A percentile compares a stretch with the other conserved stretches of the same genome.
Evolutionary conservation across 2,797 vertebrate species (phyloP).

Genomic region (Hydrolagus colliei): DNA sequence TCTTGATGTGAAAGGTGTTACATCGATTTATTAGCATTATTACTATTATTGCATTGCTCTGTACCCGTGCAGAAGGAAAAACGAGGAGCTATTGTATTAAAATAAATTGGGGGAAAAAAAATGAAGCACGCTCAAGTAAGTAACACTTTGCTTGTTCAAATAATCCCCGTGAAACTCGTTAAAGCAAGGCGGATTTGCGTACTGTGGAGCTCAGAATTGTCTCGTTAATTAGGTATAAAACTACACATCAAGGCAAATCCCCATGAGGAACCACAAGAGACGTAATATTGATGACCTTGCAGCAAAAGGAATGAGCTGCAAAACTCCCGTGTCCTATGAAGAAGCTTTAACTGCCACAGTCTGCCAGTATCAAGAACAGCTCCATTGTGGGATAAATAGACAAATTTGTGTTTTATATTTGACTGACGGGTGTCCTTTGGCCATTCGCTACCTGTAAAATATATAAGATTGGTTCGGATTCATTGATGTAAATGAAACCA

Average conservation of each 20-base stretch:
- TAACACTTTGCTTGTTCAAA: not conserved
- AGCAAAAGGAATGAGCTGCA: not conserved
- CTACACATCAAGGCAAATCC: not conserved
- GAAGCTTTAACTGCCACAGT: not conserved
- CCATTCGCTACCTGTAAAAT: too few relatives aligned
- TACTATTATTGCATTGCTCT: too few relatives aligned
- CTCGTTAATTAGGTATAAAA: not conserved
- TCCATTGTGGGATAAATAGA: too few relatives aligned
- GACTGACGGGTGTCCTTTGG: too few relatives aligned
- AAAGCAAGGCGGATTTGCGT: not conserved
- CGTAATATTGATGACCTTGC: not conserved
- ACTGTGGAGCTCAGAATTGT: not conserved
- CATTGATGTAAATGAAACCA: too few relatives aligned
- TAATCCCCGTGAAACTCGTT: not conserved
- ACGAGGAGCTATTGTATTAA: too few relatives aligned
- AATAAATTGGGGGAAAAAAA: not conserved
- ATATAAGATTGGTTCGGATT: too few relatives aligned
- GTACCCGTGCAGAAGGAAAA: too few relatives aligned
- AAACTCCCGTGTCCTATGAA: not conserved
- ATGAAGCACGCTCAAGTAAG: not conserved
- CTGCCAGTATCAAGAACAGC: not conserved
- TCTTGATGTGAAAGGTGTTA: too few relatives aligned
- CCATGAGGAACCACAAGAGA: not conserved
- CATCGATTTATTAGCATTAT: too few relatives aligned
- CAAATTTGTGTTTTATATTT: too few relatives aligned